Percentiles rank a stretch among this genome's conserved stretches.
These are phyloP conservation scores for Microcebus tavaratra DNA, from an alignment of 2,113 vertebrate species.

Conservation along the genomic window DNA sequence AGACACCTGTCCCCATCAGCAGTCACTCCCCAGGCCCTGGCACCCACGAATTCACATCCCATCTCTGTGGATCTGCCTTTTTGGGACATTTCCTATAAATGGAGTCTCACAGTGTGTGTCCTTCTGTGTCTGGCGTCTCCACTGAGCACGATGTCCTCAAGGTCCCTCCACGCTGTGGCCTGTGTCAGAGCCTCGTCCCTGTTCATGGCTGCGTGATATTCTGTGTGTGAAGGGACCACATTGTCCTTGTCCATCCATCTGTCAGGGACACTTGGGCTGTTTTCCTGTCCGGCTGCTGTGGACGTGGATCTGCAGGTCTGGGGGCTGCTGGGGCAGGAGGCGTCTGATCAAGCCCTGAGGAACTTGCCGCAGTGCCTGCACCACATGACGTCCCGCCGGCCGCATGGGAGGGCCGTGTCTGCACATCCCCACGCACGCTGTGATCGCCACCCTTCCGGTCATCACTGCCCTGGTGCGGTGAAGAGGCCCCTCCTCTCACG, in stretches of 20 bases:
- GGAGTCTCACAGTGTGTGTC: not conserved
- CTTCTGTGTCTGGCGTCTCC: not conserved
- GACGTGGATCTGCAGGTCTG: rapidly evolving
- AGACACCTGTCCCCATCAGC: not conserved
- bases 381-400: rapidly evolving
- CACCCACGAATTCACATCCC: too few species aligned
- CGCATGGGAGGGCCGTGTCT: rapidly evolving
- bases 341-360: not conserved
- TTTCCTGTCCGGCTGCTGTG: not conserved
- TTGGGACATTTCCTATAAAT: not conserved
- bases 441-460: not conserved
- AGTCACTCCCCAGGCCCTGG: too few species aligned
- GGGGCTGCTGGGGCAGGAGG: not conserved
- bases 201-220: not conserved
- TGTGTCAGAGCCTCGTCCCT: not conserved
- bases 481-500: rapidly evolving
- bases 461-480: rapidly evolving
- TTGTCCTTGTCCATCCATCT: rapidly evolving
- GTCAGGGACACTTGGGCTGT: not conserved
- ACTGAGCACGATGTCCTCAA: rapidly evolving
- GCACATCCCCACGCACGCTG: not conserved
- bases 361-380: not conserved
- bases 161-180: not conserved
- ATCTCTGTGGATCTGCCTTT: rapidly evolving
- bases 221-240: too few species aligned